phyloP scores from a whole-genome alignment of 2,113 vertebrate genomes.

The Hemiscyllium ocellatum region DNA sequence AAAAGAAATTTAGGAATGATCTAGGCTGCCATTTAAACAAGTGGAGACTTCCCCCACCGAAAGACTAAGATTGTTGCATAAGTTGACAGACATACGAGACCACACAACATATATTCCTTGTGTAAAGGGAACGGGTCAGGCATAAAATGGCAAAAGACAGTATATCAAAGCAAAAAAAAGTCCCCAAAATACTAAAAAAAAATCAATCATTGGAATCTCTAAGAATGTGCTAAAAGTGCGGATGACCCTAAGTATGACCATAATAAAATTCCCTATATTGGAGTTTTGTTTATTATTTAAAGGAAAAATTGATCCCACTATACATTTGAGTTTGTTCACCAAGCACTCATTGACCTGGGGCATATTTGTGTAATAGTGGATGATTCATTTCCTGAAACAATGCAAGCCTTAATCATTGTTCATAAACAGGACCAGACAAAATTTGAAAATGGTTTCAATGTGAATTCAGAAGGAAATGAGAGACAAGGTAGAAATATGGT shows the following conservation, averaged over 20 bases:
- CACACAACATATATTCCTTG: neutral
- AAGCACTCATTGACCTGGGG: neutral
- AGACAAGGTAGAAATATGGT: neutral
- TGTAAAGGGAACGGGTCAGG: neutral
- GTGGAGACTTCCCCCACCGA: neutral
- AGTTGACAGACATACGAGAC: neutral
- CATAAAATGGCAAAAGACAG: neutral
- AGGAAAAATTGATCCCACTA: neutral
- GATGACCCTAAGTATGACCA: neutral
- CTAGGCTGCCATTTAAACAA: neutral
- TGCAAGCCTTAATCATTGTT: neutral
- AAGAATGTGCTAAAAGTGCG: neutral
- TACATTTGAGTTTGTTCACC: neutral
- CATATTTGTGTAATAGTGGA: neutral
- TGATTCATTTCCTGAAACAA: constrained; percentile 26
- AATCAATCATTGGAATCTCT: neutral
- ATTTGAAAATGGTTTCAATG: neutral
- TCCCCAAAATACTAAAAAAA: neutral
- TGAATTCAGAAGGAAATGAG: neutral
- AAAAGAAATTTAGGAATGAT: neutral
- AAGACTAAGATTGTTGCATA: neutral
- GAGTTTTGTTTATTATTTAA: neutral
- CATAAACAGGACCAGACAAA: constrained; percentile 1
- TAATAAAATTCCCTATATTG: neutral
- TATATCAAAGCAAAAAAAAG: neutral